Conservation (phyloP, 30 jellyfish, hydroid and myxozoan genomes). For the Aurelia aurita complex sp. Pacific region DNA sequence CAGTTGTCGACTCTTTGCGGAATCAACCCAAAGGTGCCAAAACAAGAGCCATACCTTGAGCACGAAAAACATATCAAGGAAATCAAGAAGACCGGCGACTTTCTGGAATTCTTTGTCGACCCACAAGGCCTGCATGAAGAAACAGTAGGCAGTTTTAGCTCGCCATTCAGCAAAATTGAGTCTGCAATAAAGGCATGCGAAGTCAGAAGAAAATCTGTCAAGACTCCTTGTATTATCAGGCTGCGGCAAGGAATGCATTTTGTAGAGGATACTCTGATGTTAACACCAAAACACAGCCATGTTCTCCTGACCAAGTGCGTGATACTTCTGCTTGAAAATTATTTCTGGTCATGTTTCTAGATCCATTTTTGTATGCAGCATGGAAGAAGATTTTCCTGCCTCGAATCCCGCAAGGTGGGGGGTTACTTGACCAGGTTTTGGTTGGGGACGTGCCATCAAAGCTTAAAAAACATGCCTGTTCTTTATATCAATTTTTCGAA, state of each 20-base stretch:
- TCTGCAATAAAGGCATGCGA: conserved; percentile 80
- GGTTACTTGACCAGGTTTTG: no score
- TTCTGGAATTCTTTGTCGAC: conserved; percentile 75
- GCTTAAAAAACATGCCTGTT: no score
- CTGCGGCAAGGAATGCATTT: conserved; percentile 71
- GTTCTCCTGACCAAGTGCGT: conserved; percentile 50
- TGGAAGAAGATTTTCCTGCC: no score
- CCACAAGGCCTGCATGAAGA: conserved; percentile 11
- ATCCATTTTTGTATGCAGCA: no score
- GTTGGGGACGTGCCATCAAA: no score
- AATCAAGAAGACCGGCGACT: conserved; percentile 1
- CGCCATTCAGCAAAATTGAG: conserved; percentile 72
- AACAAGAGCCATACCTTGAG: conserved; percentile 23
- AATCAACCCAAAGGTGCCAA: conserved; percentile 26
- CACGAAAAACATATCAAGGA: conserved; percentile 25
- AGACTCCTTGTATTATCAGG: conserved; percentile 51
- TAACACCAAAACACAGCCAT: conserved; percentile 61
- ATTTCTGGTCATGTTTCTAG: no score
- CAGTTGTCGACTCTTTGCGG: conserved; percentile 79
- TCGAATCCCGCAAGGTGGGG: no score
- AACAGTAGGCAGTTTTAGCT: conserved; percentile 45
- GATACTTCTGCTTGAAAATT: not conserved
- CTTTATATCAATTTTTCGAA: no score
- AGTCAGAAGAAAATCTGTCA: conserved; percentile 11
- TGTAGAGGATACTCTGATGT: conserved; percentile 23